Conservation (phyloP, 2,797 vertebrate genomes). For the Manis pentadactyla region DNA sequence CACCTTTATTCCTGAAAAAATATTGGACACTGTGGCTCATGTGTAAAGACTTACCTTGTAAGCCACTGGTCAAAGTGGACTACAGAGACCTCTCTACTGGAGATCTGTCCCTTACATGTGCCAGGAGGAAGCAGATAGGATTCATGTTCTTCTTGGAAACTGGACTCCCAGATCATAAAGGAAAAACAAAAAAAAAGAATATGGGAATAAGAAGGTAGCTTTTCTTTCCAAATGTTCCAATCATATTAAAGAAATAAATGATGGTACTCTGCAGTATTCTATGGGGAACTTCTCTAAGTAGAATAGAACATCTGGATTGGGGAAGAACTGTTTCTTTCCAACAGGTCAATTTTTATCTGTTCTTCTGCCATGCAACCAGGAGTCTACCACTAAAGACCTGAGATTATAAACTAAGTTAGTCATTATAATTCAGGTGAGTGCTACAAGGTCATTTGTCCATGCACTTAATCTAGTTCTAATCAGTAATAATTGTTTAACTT, state of each 20-base stretch:
- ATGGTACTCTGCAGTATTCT: background rate
- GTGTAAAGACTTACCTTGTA: background rate
- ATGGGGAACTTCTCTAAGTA: fast-evolving
- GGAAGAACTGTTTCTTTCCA: background rate
- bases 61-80: background rate
- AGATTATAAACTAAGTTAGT: background rate
- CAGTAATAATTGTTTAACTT: background rate
- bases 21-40: background rate
- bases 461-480: background rate
- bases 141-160: background rate
- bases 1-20: background rate
- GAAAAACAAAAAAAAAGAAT: background rate
- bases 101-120: background rate
- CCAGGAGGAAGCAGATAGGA: background rate
- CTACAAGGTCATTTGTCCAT: background rate
- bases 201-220: background rate
- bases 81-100: background rate
- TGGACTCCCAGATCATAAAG: background rate
- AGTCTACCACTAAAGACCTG: fast-evolving
- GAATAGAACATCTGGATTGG: background rate
- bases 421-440: background rate
- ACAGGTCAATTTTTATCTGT: fast-evolving
- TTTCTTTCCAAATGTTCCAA: background rate
- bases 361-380: background rate
- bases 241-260: background rate